Evolutionary conservation across 1,140 invertebrate genomes (phyloP), one percentile per base, ranked within the genome.

Genomic region (Aphis craccivora): DNA sequence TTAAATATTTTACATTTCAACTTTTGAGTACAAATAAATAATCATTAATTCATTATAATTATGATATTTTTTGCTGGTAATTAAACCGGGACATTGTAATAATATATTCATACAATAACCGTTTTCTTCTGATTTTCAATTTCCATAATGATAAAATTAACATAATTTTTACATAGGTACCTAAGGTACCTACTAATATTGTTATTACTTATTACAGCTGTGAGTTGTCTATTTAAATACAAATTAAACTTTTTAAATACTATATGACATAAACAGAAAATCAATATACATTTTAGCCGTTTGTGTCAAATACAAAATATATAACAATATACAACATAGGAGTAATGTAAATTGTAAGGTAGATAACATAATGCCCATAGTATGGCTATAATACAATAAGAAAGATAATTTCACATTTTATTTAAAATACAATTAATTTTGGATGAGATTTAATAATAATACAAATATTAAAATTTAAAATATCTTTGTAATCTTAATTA

Each of bases 81-180:
- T 89, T 55, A 37, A 89, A 55, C 48, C 48, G 25, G 8, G 8
- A 23, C n/a, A 89, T 55, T 37, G 25, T 25, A 37, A 23, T 89
- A 89, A 89, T 55, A 6, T 89, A 55, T 89, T 89, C 87, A 25
- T 37, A 35, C 11, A 88, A 25, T 30, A 53, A 51, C 3, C 20
- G 3, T 8, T 35, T 88, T 88, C 8, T 9, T 51, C 37, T 45
- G 43, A 23, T 53, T 23, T 8, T 51, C n/a, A 40, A 53, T 88
- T 53, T 88, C 87, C 87, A 88, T 88, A 88, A 88, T 51, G n/a
- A 89, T 37, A 23, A 87, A 89, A 89, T 89, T 89, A 89, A 35
- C 48, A 89, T 89, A 89, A 89, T 55, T 89, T 51, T 88, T 87
- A n/a, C 8, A 7, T 88, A 84, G 22, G 35, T 83, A 81, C 14